A percentile compares a stretch with the other conserved stretches of the same genome.
phyloP scores from a whole-genome alignment of 2,797 vertebrate species.

The Coranthus polyacanthus region DNA sequence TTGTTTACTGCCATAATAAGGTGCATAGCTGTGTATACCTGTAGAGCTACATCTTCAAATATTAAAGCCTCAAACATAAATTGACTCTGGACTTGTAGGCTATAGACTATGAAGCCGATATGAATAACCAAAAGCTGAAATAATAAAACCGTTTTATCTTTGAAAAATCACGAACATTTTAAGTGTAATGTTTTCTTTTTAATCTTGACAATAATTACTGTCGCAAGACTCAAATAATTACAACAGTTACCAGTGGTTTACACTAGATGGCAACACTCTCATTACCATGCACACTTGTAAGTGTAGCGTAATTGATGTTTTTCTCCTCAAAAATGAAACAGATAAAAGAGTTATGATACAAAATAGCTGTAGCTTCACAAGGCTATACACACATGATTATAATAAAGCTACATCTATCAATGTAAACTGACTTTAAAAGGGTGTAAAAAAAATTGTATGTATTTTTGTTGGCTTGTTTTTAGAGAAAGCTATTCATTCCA shows the following conservation, averaged over 20 bases:
- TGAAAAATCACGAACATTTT: neutral
- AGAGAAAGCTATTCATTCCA: too few species aligned
- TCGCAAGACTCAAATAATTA: neutral
- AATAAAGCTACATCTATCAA: too few species aligned
- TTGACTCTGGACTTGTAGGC: neutral
- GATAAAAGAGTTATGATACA: too few species aligned
- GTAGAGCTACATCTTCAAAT: too few species aligned
- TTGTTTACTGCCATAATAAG: conserved; percentile 10
- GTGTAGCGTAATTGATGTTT: neutral
- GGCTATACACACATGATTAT: too few species aligned
- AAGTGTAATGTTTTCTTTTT: neutral
- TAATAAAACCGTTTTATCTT: neutral
- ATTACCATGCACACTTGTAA: conserved; percentile 17
- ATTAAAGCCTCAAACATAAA: neutral
- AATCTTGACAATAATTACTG: neutral
- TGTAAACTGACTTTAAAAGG: too few species aligned
- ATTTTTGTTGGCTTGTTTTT: too few species aligned
- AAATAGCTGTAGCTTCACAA: too few species aligned
- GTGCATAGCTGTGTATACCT: too few species aligned
- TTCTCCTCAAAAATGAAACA: neutral
- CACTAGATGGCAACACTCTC: conserved; percentile 73
- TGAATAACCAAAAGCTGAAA: neutral
- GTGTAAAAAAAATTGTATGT: too few species aligned
- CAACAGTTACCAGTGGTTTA: conserved; percentile 19
- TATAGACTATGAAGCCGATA: neutral